Evolutionary conservation across 2,888 invertebrate species (phyloP).

Genomic region (Panzeria rudis): DNA sequence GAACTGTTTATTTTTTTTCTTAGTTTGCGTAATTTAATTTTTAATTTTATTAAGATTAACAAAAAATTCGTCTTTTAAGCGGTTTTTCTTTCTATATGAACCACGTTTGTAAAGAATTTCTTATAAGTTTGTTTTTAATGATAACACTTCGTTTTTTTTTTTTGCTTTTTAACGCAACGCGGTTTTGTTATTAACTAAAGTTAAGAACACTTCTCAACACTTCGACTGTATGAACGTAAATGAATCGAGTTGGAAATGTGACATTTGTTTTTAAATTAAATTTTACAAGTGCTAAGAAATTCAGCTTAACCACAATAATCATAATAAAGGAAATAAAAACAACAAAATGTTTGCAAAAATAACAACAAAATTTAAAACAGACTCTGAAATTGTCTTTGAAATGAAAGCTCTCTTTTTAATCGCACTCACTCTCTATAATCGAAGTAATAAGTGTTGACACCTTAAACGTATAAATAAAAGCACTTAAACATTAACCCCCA

Average conservation of each 20-base stretch:
- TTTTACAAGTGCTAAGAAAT: slow-evolving; percentile 43
- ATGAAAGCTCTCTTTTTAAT: slow-evolving; percentile 7
- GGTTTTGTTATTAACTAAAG: slow-evolving; percentile 47
- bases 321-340: slow-evolving; percentile 25
- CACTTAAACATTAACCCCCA: background rate
- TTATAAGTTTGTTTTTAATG: slow-evolving; percentile 19
- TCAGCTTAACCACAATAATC: slow-evolving; percentile 22
- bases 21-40: slow-evolving; percentile 36
- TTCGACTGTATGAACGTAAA: slow-evolving; percentile 79
- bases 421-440: background rate
- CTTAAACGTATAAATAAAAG: background rate
- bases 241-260: slow-evolving; percentile 74
- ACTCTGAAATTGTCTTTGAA: slow-evolving; percentile 25
- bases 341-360: slow-evolving; percentile 46
- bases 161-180: slow-evolving; percentile 43
- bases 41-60: slow-evolving; percentile 58
- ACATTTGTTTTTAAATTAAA: slow-evolving; percentile 71
- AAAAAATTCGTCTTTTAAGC: slow-evolving; percentile 46
- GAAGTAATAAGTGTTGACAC: slow-evolving; percentile 7
- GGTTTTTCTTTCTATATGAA: slow-evolving; percentile 7
- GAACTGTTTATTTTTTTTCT: slow-evolving; percentile 54
- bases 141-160: slow-evolving; percentile 46
- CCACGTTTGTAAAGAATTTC: slow-evolving; percentile 28
- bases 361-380: slow-evolving; percentile 28
- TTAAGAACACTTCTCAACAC: slow-evolving; percentile 79